Conservation (phyloP, 2,797 vertebrate species). For the Paramormyrops hopkinsi region DNA sequence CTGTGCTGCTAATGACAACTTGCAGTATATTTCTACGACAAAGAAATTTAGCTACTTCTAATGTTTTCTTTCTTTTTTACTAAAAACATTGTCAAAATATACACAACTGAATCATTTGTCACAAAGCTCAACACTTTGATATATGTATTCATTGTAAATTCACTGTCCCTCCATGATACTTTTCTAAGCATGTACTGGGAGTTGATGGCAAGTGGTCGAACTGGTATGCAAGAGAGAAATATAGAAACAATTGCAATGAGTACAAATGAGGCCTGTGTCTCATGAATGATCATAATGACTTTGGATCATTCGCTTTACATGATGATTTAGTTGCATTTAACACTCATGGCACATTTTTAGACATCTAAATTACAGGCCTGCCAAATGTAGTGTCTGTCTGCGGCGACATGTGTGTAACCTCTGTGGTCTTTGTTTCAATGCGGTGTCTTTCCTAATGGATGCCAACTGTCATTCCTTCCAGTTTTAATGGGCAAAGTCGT, state of each 20-base stretch:
- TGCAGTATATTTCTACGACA: not conserved
- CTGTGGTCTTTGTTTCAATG: slow-evolving; percentile 54
- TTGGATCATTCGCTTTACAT: slow-evolving; percentile 50
- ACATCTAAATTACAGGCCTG: slow-evolving; percentile 64
- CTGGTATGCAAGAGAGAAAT: slow-evolving; percentile 54
- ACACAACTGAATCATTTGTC: slow-evolving; percentile 4
- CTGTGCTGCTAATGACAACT: not conserved
- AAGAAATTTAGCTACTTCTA: not conserved
- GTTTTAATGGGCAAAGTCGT: slow-evolving; percentile 54
- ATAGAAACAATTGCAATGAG: slow-evolving; percentile 61
- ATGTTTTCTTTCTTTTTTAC: not conserved
- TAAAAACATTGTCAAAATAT: not conserved
- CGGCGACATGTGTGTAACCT: slow-evolving; percentile 58
- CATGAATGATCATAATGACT: slow-evolving; percentile 36
- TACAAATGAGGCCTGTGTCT: slow-evolving; percentile 56
- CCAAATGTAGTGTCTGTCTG: slow-evolving; percentile 52
- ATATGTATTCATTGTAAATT: not conserved
- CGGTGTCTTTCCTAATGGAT: slow-evolving; percentile 59
- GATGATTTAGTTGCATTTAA: slow-evolving; percentile 59
- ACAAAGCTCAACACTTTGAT: slow-evolving; percentile 19
- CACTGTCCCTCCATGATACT: not conserved
- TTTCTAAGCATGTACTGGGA: not conserved
- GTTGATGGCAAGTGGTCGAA: slow-evolving; percentile 39
- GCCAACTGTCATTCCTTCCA: slow-evolving; percentile 52
- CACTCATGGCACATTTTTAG: slow-evolving; percentile 62